These are phyloP conservation scores for Melanogrammus aeglefinus DNA, from an alignment of 2,797 vertebrate genomes.

Conservation along the genomic window DNA sequence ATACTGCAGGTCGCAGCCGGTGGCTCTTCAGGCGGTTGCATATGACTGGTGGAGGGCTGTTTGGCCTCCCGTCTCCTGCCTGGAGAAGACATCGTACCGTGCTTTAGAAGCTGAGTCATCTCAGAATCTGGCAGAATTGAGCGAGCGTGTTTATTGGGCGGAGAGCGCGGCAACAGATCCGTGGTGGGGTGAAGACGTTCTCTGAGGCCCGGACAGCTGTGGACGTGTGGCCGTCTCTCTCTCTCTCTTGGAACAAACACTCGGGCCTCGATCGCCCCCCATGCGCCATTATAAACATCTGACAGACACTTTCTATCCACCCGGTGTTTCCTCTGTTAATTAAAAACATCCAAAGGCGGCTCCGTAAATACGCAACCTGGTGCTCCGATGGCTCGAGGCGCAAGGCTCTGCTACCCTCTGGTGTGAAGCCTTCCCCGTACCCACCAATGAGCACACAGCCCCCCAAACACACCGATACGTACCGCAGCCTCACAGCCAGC, in stretches of 20 bases:
- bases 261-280: constrained; percentile 10
- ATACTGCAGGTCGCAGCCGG: neutral
- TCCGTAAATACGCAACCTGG: neutral
- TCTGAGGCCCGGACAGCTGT: constrained; percentile 47
- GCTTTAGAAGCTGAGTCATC: constrained; percentile 55
- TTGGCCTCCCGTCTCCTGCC: neutral
- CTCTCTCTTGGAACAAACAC: neutral
- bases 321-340: neutral
- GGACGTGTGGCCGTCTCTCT: constrained; percentile 10
- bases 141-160: neutral
- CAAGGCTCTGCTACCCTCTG: too few relatives aligned
- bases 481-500: neutral
- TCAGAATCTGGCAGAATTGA: constrained; percentile 36
- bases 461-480: neutral
- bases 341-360: neutral
- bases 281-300: constrained; percentile 60
- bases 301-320: constrained; percentile 7
- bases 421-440: neutral
- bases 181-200: constrained; percentile 44
- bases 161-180: constrained; percentile 31
- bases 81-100: neutral
- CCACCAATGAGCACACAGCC: neutral
- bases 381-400: too few relatives aligned
- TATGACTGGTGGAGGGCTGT: neutral
- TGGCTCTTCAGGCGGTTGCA: neutral